Base-by-base conservation (phyloP, 2,888 invertebrate genomes). In the Apomyelois bistriatella region DNA sequence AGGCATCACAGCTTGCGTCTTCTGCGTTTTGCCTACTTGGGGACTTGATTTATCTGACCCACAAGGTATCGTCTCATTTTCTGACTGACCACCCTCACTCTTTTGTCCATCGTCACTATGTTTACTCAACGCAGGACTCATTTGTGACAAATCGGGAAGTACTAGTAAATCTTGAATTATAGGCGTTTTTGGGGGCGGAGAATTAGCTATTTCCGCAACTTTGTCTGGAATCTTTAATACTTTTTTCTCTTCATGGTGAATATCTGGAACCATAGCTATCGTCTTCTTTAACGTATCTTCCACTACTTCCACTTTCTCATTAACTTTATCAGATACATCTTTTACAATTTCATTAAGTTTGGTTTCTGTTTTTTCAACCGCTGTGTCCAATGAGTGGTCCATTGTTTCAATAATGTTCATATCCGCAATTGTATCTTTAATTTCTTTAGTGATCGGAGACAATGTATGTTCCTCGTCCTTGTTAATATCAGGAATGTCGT, bases 1-100 rank as follows among this genome's bases (percentile, higher is more conserved):
- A 1, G 90, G 90, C 76, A 91, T 76, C 28, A 91, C 90, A 1
- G 90, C 90, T 66, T 90, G 90, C 1, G 88, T 91, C 62, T 90
- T 91, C 3, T 79, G 66, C 5, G 76, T 77, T 62, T 89, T 90
- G 0, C 76, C 85, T 4, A 76, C 64, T 56, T 80, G 85, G 6
- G 90, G 90, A 64, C 90, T 90, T 3, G 90, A 90, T 58, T 90
- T 90, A 56, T 88, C 89, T 0, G 90, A 91, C 5, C 76, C 86
- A 62, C 90, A 91, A 0, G 87, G 83, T 52, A 91, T 90, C 0
- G 90, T 91, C 57, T 91, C 90, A 58, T 90, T 90, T 57, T 90
- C 90, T 1, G 90, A 91, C 53, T 89, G 88, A 0, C 79, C 86
- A 1, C 72, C 77, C 28, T 88, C 86, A 62, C 89, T 90, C 58